Evolutionary conservation across 1,140 invertebrate genomes (phyloP).

Genomic region (Apolygus lucorum): DNA sequence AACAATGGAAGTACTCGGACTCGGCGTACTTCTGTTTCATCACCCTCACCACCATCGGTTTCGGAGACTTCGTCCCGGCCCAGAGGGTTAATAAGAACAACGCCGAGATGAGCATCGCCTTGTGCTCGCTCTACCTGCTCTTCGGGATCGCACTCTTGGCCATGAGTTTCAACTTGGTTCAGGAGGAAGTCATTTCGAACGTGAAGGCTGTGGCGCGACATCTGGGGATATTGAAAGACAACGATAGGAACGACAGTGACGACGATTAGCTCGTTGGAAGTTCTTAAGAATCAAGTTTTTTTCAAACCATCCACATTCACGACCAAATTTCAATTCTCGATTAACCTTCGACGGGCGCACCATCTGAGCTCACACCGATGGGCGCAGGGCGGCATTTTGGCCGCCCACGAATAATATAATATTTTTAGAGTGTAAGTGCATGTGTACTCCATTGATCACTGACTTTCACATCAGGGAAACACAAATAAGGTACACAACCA

Average conservation of each 20-base stretch:
- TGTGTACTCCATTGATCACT: too few species aligned
- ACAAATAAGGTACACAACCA: too few species aligned
- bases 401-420: too few species aligned
- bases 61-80: conserved; percentile 88
- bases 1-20: conserved; percentile 81
- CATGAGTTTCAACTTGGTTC: conserved; percentile 97
- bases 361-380: too few species aligned
- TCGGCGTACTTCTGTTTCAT: conserved; percentile 95
- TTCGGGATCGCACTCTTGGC: conserved; percentile 94
- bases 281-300: too few species aligned
- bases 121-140: conserved; percentile 85
- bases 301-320: too few species aligned
- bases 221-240: conserved; percentile 73
- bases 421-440: too few species aligned
- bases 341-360: too few species aligned
- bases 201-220: conserved; percentile 73
- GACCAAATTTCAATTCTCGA: too few species aligned
- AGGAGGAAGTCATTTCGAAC: conserved; percentile 81
- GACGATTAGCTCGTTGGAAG: too few species aligned
- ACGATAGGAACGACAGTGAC: conserved; percentile 36
- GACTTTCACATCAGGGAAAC: too few species aligned
- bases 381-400: too few species aligned
- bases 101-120: conserved; percentile 70
- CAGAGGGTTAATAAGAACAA: conserved; percentile 55
- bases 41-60: conserved; percentile 89